Evolutionary conservation across 1,140 invertebrate species (phyloP), one percentile per base, ranked within the genome.

Genomic region (Drosophila busckii): DNA sequence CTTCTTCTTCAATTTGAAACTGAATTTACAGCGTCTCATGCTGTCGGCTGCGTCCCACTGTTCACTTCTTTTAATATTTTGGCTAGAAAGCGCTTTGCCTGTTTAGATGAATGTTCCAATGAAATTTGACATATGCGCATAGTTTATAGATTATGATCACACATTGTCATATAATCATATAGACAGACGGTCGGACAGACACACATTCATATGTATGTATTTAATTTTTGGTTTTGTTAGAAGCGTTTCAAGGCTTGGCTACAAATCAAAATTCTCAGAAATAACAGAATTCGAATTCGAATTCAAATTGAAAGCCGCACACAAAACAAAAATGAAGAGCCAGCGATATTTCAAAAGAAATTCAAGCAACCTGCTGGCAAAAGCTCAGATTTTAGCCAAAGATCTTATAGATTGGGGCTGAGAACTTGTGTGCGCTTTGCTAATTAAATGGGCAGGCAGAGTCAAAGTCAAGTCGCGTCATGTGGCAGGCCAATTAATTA

Each of bases 401-500:
- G n/a, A n/a, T n/a, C n/a, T n/a, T n/a, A n/a, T n/a, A 3, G 52
- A 35, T 32, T 42, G 15, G 2, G 3, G 15, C 6, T 19, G 17
- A 31, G 25, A 52, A 13, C 25, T 19, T 20, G 26, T 42, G 26
- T 28, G 40, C 52, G 32, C 42, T 42, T 10, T 40, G 29, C 66
- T 70, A 78, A 76, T 66, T 78, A 76, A 78, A 64, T 76, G 73
- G 55, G 38, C 49, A 64, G 54, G 55, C 29, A 45, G 16, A 62
- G 44, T 53, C 41, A 25, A 19, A 42, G 50, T n/a, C 26, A 35
- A 56, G 32, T 41, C 37, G 26, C 61, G 31, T 66, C 54, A 80
- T 55, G 61, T 65, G 62, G 70, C 75, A 56, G 53, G 71, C 75
- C 75, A 80, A 80, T 80, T 80, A 82, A 80, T 80, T 80, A 82